Evolutionary conservation across 2,113 vertebrate species (phyloP), one percentile per base, ranked within the genome.

Genomic region (Melanerpes aurifrons): DNA sequence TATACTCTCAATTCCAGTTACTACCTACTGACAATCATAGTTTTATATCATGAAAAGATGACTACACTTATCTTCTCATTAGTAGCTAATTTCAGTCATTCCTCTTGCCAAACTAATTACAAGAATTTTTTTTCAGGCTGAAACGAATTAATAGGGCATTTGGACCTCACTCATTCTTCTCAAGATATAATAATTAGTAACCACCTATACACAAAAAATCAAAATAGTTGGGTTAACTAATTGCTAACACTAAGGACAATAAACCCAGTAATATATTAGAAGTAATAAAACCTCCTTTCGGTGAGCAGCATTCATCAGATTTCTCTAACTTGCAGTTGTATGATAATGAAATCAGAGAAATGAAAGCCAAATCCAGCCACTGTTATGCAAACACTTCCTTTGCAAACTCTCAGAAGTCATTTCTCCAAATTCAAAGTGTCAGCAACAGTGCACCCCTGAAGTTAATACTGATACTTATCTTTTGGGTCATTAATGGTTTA

Each of bases 1-100:
- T 94, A 97, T 82, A 93, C 93, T 94, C 96, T 86, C 16, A 6
- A 84, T 94, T 95, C 82, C 88, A 97, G 84, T 96, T 96, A 95
- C 94, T 90, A 92, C 95, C 95, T 93, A 82, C 95, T 92, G 96
- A 98, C 92, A 95, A 97, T 93, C 97, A 94, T 64, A 92, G 91
- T 86, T 97, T 95, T 96, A 82, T 77, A 97, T 95, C 95, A 96
- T 77, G 71, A 90, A 96, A 96, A 97, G 96, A 97, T 96, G 95
- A 97, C 92, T 96, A 97, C 48, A 94, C 96, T 97, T 97, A 97
- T 97, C 97, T 96, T 93, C 96, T 98, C 97, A 97, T 98, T 98
- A 98, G 96, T 92, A 97, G 94, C 92, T 98, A 97, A 97, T 98
- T 97, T 97, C 66, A 58, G 86, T 97, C 95, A 96, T 94, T 97